These are phyloP conservation scores for Aurelia coerulea DNA, from an alignment of 30 jellyfish, hydroid and myxozoan species.

Conservation along the genomic window DNA sequence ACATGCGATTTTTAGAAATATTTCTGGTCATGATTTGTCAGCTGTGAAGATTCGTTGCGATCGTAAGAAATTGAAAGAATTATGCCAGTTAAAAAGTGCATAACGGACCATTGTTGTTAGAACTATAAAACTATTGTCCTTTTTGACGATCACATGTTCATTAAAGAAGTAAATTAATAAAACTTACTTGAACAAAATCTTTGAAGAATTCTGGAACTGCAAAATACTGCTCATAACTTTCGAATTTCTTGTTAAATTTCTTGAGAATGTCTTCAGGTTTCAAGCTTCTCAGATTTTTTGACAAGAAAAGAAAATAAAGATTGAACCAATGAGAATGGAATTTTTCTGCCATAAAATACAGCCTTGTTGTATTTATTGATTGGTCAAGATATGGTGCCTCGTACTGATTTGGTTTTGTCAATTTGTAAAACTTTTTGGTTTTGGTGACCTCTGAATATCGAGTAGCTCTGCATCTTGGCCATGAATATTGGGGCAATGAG, in stretches of 20 bases:
- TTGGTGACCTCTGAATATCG: constrained; percentile 4
- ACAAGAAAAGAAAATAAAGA: constrained; percentile 60
- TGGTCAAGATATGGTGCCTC: constrained; percentile 73
- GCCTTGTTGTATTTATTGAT: neutral
- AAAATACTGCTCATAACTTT: constrained; percentile 53
- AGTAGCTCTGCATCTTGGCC: neutral
- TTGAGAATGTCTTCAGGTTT: constrained; percentile 5
- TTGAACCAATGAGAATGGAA: constrained; percentile 84
- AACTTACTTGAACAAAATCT: constrained; percentile 25
- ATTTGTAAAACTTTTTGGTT: constrained; percentile 11
- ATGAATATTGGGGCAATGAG: constrained; percentile 19
- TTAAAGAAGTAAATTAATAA: neutral
- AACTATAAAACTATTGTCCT: too few relatives aligned
- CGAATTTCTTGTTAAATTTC: neutral
- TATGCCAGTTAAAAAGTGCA: too few relatives aligned
- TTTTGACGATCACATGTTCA: neutral
- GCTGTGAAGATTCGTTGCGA: too few relatives aligned
- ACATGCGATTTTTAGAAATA: too few relatives aligned
- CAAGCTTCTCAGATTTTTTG: neutral
- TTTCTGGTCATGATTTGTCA: too few relatives aligned
- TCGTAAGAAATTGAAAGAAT: too few relatives aligned
- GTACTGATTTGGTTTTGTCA: constrained; percentile 27
- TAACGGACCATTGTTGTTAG: too few relatives aligned
- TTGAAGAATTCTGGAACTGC: constrained; percentile 38
- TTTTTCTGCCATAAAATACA: constrained; percentile 56